Evolutionary conservation across 1,140 invertebrate species (phyloP), one percentile per base, ranked within the genome.

Genomic region (Tetragnatha versicolor): DNA sequence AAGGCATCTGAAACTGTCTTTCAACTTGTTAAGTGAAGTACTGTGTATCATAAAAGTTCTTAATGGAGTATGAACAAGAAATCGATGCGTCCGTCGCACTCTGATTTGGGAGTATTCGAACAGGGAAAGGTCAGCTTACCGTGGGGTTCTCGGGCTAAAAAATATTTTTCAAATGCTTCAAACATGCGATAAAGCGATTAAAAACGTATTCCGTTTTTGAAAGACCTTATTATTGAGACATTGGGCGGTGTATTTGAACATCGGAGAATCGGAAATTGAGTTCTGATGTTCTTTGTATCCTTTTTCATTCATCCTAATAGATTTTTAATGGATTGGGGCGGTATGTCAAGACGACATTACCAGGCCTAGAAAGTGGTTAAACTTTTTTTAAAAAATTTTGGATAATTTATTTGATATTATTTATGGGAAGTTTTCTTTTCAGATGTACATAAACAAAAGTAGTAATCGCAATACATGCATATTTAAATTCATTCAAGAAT

Each of bases 11-110:
- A 20, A 66, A 66, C 63, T 63, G 37, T 63, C 60, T 63, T 63
- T 63, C 65, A 51, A 68, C 42, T 49, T 70, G 68, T 70, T 70
- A 70, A 70, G 68, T 70, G 68, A 55, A 70, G 51, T 70, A 70
- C 68, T 53, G 47, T 70, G 68, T 70, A 70, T 70, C 68, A 70
- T 70, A 70, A 70, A 70, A 39, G 49, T 55, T 27, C 68, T 70
- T 70, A 70, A 70, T 70, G 49, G 68, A 39, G 49, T 29, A 53
- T 70, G 68, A 70, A 70, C 68, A 53, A 70, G 68, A 70, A 70
- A 70, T 70, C 68, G 55, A 70, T 70, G 55, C 33, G 37, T 70
- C 55, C 33, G 68, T 37, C 12, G 49, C 31, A 33, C 55, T 27
- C 45, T 27, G 68, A 70, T 70, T 70, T 70, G 53, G 51, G 25